Conservation (phyloP, 92 coral and sea anemone species). For the Metridium senile region DNA sequence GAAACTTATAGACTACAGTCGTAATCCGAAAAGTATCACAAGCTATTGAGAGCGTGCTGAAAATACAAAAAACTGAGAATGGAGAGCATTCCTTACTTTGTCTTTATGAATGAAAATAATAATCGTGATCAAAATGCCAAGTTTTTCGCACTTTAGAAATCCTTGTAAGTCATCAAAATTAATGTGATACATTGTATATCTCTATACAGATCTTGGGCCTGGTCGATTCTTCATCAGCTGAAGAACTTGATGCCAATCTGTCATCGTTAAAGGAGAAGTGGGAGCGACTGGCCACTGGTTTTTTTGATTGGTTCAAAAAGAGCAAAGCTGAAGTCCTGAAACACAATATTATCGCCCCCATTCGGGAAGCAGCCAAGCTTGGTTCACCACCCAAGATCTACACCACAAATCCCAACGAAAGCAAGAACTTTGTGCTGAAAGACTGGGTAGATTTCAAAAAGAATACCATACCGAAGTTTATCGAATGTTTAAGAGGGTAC, state of each 20-base stretch:
- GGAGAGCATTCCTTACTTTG: too few species aligned
- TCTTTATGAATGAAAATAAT: too few species aligned
- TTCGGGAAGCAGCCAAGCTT: conserved; percentile 50
- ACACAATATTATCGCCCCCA: conserved; percentile 53
- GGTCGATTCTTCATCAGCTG: conserved; percentile 30
- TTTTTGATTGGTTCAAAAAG: conserved; percentile 44
- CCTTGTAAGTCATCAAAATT: conserved; percentile 2
- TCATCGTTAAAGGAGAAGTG: conserved; percentile 42
- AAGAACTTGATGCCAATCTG: conserved; percentile 22
- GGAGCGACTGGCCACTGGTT: conserved; percentile 63
- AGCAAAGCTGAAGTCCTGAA: conserved; percentile 33
- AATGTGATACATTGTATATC: conserved; percentile 37
- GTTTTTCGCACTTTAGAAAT: neutral
- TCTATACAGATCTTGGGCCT: conserved; percentile 46
- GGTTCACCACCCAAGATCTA: conserved; percentile 58
- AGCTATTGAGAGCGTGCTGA: too few species aligned
- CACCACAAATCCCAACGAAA: conserved; percentile 51
- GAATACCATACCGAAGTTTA: conserved; percentile 49
- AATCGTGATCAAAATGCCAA: neutral
- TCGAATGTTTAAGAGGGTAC: conserved; percentile 35
- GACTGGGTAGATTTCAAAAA: conserved; percentile 56
- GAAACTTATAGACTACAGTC: too few species aligned
- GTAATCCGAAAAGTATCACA: too few species aligned
- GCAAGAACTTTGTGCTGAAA: conserved; percentile 53
- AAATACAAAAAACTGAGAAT: too few species aligned